A percentile compares a stretch with the other conserved stretches of the same genome.
phyloP scores from a whole-genome alignment of 2,888 invertebrate genomes.

The Artemia sinica region DNA sequence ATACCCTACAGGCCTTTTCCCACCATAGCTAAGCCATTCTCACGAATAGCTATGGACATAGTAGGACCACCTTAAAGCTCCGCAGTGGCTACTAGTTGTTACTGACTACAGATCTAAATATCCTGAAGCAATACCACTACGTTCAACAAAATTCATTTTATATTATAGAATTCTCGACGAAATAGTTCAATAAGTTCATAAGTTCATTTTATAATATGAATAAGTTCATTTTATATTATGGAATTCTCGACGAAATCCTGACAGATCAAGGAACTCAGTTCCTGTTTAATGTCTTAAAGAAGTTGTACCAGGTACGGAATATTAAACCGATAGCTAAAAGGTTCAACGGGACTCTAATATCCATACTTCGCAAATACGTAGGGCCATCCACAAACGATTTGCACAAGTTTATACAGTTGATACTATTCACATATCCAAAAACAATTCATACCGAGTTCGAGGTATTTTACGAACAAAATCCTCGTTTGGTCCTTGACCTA shows the following conservation, averaged over 20 bases:
- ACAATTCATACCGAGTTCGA: neutral
- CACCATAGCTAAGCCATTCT: neutral
- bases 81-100: constrained; percentile 17
- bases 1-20: constrained; percentile 14
- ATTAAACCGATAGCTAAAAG: neutral
- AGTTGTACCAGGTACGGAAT: neutral
- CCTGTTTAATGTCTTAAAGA: neutral
- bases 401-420: neutral
- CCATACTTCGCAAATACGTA: constrained; percentile 11
- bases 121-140: constrained; percentile 13
- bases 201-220: neutral
- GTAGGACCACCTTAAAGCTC: constrained; percentile 16
- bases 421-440: constrained; percentile 4
- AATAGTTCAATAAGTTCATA: no score
- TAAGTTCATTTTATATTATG: neutral
- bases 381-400: neutral
- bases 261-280: neutral
- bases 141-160: neutral
- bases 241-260: neutral
- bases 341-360: constrained; percentile 11
- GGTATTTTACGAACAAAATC: neutral
- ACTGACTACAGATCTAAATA: constrained; percentile 16
- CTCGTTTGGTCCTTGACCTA: neutral
- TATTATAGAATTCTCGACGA: neutral
- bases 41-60: constrained; percentile 19